Percentiles rank a stretch among this genome's conserved stretches.
Evolutionary conservation across 2,113 vertebrate genomes (phyloP).

Genomic region (Vulpes ferrilata): DNA sequence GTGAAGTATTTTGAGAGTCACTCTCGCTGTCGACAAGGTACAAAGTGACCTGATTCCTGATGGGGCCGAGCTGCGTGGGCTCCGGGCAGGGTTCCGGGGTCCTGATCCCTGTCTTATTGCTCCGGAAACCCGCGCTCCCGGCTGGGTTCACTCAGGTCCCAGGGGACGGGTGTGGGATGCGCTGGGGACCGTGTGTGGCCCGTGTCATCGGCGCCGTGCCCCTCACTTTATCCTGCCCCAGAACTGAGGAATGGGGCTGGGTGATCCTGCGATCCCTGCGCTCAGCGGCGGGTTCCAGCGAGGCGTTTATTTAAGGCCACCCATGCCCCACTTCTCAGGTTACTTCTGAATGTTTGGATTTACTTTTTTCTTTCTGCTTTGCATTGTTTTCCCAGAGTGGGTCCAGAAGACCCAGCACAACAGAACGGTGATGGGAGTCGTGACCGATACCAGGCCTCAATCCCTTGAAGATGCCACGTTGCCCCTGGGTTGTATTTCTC

Average conservation of each 20-base stretch:
- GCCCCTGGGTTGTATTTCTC: background rate
- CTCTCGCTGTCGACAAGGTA: background rate
- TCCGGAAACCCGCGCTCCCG: background rate
- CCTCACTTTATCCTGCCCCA: background rate
- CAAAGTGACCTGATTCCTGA: background rate
- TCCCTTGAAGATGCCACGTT: background rate
- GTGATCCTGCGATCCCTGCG: background rate
- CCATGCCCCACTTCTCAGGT: constrained; percentile 21
- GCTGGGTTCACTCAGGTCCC: fast-evolving
- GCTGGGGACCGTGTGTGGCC: fast-evolving
- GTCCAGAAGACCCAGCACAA: background rate
- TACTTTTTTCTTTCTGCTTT: constrained; percentile 24
- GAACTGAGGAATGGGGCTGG: background rate
- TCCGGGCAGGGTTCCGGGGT: background rate
- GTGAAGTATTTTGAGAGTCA: background rate
- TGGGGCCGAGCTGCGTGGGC: background rate
- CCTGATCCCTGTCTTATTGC: background rate
- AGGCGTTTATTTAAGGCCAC: constrained; percentile 38
- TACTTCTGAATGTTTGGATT: constrained; percentile 28
- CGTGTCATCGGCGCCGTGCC: fast-evolving
- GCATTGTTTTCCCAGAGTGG: background rate
- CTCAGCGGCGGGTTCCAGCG: background rate
- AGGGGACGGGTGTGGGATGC: background rate
- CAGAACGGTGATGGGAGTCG: background rate
- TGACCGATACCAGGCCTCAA: fast-evolving